A percentile compares a stretch with the other conserved stretches of the same genome.
Evolutionary conservation across 92 coral and sea anemone species (phyloP).

Genomic region (Pocillopora grandis): DNA sequence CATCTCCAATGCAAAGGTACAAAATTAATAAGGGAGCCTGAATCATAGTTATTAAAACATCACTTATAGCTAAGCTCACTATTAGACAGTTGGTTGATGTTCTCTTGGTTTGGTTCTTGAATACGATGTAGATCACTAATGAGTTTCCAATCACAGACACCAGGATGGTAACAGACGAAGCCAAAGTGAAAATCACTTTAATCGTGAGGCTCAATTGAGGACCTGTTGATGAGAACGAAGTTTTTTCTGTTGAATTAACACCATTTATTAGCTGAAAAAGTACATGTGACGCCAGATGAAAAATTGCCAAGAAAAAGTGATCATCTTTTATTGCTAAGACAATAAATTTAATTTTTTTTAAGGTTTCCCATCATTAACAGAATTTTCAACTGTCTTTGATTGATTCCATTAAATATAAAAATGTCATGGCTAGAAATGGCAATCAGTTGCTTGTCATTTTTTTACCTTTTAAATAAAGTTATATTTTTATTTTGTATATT

Average conservation of each 20-base stretch:
- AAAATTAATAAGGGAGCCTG: not conserved
- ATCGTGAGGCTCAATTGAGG: not conserved
- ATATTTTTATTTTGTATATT: too few relatives aligned
- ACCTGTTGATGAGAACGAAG: not conserved
- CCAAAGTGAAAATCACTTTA: slow-evolving; percentile 19
- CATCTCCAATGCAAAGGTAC: not conserved
- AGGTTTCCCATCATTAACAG: too few relatives aligned
- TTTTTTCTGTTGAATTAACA: too few relatives aligned
- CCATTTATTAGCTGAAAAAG: too few relatives aligned
- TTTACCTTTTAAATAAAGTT: not conserved
- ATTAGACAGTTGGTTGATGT: slow-evolving; percentile 35
- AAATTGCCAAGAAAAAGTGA: too few relatives aligned
- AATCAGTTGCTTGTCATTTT: not conserved
- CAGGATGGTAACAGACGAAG: slow-evolving; percentile 14
- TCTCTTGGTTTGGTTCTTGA: slow-evolving; percentile 14
- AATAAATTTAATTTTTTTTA: too few relatives aligned
- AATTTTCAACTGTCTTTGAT: too few relatives aligned
- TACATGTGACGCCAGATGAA: too few relatives aligned
- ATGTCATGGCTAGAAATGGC: not conserved
- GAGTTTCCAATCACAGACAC: slow-evolving; percentile 16
- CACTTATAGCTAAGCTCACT: slow-evolving; percentile 17
- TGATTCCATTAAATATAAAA: too few relatives aligned
- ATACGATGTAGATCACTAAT: slow-evolving; percentile 21
- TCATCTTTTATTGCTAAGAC: too few relatives aligned
- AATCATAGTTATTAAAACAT: not conserved